Evolutionary conservation across 2,888 invertebrate genomes (phyloP), one percentile per base, ranked within the genome.

Genomic region (Phyllotreta cruciferae): DNA sequence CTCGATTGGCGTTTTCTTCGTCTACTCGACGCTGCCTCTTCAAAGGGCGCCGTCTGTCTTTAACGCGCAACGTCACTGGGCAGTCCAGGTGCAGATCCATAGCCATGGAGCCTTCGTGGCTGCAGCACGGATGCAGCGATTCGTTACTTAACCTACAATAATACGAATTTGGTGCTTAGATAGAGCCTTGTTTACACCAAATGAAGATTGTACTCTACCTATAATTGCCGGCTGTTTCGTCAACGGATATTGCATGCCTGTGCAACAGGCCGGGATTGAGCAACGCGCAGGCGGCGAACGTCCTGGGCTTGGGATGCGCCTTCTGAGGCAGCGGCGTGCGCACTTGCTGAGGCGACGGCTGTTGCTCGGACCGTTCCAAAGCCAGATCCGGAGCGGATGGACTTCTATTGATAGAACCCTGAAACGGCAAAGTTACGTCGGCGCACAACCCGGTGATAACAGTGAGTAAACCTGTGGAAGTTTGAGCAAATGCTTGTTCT

Each of bases 161-260:
- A 14, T 3, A 14, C 6, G 5, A 24, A 38, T 36, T 35, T 14
- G n/a, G n/a, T n/a, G 44, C 11, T n/a, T n/a, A n/a, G n/a, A n/a
- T n/a, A n/a, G n/a, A n/a, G n/a, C n/a, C n/a, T n/a, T n/a, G n/a
- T n/a, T n/a, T n/a, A n/a, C n/a, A n/a, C n/a, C n/a, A n/a, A n/a
- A n/a, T n/a, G n/a, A 6, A 9, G 11, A 44, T 2, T 9, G 4
- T 44, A 4, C 6, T 36, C 65, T 63, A 79, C 81, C 80, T 75
- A 70, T 78, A 81, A 62, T 77, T 78, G 39, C 75, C 77, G 0
- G 78, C 78, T 1, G 89, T 88, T 80, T 92, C 92, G 78, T 93
- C 93, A 63, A 93, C 91, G 60, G 92, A 92, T 64, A 93, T 82
- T 14, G 93, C 92, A 81, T 93, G 92, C 79, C 93, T 87, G 60